Percentiles rank a stretch among this genome's conserved stretches.
phyloP scores from a whole-genome alignment of 2,113 vertebrate genomes.

The Pleuronectes platessa region DNA sequence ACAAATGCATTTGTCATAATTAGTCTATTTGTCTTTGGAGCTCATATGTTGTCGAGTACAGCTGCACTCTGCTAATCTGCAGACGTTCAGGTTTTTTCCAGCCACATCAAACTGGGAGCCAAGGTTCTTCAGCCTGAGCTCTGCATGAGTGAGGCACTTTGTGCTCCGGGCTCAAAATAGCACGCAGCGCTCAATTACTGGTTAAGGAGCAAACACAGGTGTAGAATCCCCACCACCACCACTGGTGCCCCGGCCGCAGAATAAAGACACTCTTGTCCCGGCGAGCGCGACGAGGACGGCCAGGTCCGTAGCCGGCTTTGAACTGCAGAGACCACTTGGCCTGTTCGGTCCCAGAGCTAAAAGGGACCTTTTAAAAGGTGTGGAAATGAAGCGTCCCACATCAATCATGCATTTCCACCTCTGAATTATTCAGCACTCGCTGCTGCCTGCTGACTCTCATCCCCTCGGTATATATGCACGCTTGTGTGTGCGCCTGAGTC shows the following conservation, averaged over 20 bases:
- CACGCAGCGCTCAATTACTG: slow-evolving; percentile 91
- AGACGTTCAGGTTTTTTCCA: slow-evolving; percentile 69
- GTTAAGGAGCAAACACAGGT: slow-evolving; percentile 96
- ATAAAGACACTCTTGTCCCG: slow-evolving; percentile 86
- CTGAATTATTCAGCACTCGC: slow-evolving; percentile 86
- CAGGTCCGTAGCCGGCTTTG: slow-evolving; percentile 77
- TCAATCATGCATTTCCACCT: slow-evolving; percentile 91
- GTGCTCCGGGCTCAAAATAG: slow-evolving; percentile 89
- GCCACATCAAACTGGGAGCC: slow-evolving; percentile 74
- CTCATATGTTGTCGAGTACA: slow-evolving; percentile 36
- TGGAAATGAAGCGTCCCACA: slow-evolving; percentile 88
- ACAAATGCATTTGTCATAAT: slow-evolving; percentile 17
- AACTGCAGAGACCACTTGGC: slow-evolving; percentile 81
- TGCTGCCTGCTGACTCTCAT: slow-evolving; percentile 65
- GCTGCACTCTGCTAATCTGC: slow-evolving; percentile 55
- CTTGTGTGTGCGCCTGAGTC: slow-evolving; percentile 6
- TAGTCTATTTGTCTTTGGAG: slow-evolving; percentile 29
- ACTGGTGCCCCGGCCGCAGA: slow-evolving; percentile 64
- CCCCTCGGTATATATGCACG: slow-evolving; percentile 37
- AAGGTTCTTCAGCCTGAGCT: slow-evolving; percentile 61
- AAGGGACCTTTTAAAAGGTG: slow-evolving; percentile 76
- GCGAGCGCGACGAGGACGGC: slow-evolving; percentile 73
- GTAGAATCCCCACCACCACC: slow-evolving; percentile 82
- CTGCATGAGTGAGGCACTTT: slow-evolving; percentile 81
- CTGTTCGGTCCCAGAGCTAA: slow-evolving; percentile 67